A percentile compares a stretch with the other conserved stretches of the same genome.
Conservation (phyloP, 2,113 vertebrate species). For the Takifugu flavidus region DNA sequence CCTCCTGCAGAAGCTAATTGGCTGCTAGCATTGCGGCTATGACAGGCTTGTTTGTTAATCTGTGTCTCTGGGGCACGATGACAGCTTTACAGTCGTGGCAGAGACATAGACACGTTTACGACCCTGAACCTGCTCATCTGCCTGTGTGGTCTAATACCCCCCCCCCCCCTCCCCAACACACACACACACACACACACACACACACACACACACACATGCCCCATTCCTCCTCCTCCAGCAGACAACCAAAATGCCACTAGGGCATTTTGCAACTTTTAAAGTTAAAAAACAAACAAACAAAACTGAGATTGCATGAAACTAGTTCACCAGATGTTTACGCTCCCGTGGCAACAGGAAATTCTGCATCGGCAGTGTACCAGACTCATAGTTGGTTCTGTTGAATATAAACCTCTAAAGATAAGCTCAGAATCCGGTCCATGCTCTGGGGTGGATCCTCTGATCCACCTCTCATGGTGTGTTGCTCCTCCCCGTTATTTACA, state of each 20-base stretch:
- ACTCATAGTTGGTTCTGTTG: too few species aligned
- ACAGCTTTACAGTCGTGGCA: background rate
- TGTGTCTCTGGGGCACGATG: background rate
- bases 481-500: constrained; percentile 6
- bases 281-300: too few species aligned
- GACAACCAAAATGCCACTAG: background rate
- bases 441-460: background rate
- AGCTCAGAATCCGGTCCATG: background rate
- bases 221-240: background rate
- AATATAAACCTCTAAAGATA: background rate
- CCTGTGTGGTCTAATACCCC: background rate
- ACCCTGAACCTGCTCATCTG: background rate
- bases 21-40: background rate
- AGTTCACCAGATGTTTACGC: too few species aligned
- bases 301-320: too few species aligned
- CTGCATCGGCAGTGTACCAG: too few species aligned
- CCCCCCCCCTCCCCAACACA: too few species aligned
- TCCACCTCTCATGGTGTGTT: background rate
- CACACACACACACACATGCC: too few species aligned
- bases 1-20: background rate
- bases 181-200: too few species aligned
- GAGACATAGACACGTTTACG: background rate
- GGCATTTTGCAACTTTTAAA: too few species aligned
- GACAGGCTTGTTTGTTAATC: constrained; percentile 10
- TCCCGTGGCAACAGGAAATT: too few species aligned